Percentiles rank a stretch among this genome's conserved stretches.
Conservation (phyloP, 2,888 invertebrate species). For the Biston stratarius region DNA sequence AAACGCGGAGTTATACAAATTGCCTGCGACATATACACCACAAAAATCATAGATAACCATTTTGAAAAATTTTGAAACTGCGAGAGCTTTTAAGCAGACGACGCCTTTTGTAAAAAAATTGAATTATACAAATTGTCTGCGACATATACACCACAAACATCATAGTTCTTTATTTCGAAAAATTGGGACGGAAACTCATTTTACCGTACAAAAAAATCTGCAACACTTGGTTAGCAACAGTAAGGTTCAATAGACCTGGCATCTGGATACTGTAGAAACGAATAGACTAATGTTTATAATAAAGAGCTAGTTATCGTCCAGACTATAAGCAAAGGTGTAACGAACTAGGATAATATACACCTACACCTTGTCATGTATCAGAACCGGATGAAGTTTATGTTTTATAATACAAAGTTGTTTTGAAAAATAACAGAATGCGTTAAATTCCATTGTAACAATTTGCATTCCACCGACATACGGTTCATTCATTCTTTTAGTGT, state of each 20-base stretch:
- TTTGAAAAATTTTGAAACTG: too few relatives aligned
- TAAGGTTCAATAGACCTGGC: conserved; percentile 14
- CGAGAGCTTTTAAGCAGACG: too few relatives aligned
- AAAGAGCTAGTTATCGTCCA: conserved; percentile 20
- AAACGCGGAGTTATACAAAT: too few relatives aligned
- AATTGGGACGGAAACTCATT: not conserved
- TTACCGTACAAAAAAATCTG: not conserved
- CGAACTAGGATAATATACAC: conserved; percentile 17
- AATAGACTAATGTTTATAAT: conserved; percentile 27
- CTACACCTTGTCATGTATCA: conserved; percentile 10
- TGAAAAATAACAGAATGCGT: not conserved
- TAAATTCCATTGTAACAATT: too few relatives aligned
- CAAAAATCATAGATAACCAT: too few relatives aligned
- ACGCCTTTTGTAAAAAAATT: too few relatives aligned
- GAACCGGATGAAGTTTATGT: conserved; percentile 6
- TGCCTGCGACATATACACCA: too few relatives aligned
- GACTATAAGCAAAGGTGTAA: conserved; percentile 26
- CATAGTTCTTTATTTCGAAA: too few relatives aligned
- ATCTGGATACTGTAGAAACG: conserved; percentile 19
- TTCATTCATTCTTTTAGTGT: too few relatives aligned
- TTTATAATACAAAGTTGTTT: not conserved
- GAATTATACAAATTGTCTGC: too few relatives aligned
- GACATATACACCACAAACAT: too few relatives aligned
- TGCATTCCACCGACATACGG: too few relatives aligned
- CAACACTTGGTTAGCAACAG: conserved; percentile 3